phyloP scores from a whole-genome alignment of 2,888 invertebrate species.

The Platycheirus rosarum region DNA sequence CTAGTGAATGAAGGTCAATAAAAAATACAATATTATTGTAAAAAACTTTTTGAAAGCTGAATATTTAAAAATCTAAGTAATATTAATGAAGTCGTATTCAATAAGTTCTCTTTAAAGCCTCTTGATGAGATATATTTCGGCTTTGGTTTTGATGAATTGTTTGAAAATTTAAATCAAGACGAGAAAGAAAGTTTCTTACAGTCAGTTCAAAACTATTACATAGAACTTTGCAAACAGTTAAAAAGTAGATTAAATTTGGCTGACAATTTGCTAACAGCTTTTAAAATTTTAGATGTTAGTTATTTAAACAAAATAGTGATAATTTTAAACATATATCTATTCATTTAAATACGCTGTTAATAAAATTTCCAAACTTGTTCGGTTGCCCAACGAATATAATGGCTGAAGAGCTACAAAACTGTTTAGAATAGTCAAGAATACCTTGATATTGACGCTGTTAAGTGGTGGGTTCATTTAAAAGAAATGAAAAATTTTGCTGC shows the following conservation, averaged over 20 bases:
- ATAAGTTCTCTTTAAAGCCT: neutral
- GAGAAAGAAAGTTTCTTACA: neutral
- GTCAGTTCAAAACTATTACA: constrained; percentile 10
- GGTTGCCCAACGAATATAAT: neutral
- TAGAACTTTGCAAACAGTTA: neutral
- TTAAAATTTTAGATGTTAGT: neutral
- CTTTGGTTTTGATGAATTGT: too few relatives aligned
- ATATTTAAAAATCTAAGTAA: neutral
- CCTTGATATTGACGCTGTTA: neutral
- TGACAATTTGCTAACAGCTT: neutral
- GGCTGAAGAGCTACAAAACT: constrained; percentile 6
- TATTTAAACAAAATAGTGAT: neutral
- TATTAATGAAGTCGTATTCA: neutral
- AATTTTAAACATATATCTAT: constrained; percentile 1
- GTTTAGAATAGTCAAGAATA: constrained; percentile 1
- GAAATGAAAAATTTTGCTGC: neutral
- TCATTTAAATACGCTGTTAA: neutral
- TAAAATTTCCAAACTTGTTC: constrained; percentile 1
- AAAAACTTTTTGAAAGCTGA: constrained; percentile 7
- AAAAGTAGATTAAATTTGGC: neutral
- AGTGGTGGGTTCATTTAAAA: neutral
- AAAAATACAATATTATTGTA: neutral
- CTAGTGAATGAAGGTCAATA: neutral
- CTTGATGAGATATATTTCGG: neutral
- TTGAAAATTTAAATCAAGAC: neutral